phyloP scores from a whole-genome alignment of 2,888 invertebrate genomes.

The Andrena hattorfiana region DNA sequence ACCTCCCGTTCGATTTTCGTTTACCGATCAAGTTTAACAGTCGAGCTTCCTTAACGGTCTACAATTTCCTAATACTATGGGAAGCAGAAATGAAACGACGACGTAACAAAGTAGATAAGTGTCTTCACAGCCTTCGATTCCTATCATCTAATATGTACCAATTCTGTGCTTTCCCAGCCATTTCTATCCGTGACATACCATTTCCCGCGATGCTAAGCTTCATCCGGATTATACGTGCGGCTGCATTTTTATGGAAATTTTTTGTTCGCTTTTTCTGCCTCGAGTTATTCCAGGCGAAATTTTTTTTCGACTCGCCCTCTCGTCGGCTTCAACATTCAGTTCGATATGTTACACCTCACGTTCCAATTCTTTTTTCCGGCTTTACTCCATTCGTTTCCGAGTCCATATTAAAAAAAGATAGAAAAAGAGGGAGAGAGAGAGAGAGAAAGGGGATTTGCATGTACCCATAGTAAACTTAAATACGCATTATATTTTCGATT shows the following conservation, averaged over 20 bases:
- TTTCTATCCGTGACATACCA: constrained; percentile 64
- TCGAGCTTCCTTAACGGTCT: too few relatives aligned
- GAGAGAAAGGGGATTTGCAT: constrained; percentile 27
- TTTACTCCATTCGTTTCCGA: constrained; percentile 61
- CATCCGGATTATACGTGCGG: constrained; percentile 82
- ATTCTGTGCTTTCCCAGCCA: constrained; percentile 67
- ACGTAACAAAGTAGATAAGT: background rate
- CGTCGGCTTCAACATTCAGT: constrained; percentile 67
- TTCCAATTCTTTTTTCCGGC: constrained; percentile 65
- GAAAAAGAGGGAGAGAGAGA: constrained; percentile 25
- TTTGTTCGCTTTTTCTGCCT: constrained; percentile 72
- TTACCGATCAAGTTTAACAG: too few relatives aligned
- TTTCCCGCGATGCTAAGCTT: constrained; percentile 80
- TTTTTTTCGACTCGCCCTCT: constrained; percentile 65
- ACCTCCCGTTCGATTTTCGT: too few relatives aligned
- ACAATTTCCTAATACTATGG: too few relatives aligned
- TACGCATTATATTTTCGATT: constrained; percentile 52
- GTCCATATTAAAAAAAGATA: constrained; percentile 41
- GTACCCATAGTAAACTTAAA: constrained; percentile 53
- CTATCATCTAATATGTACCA: constrained; percentile 45
- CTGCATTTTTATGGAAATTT: constrained; percentile 80
- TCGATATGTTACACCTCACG: constrained; percentile 73
- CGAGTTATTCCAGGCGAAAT: constrained; percentile 72
- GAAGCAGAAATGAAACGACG: too few relatives aligned
- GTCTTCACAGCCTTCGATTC: constrained; percentile 35